Percentiles rank a stretch among this genome's conserved stretches.
Conservation (phyloP, 2,888 invertebrate genomes). For the Cecidostiba fungosa region DNA sequence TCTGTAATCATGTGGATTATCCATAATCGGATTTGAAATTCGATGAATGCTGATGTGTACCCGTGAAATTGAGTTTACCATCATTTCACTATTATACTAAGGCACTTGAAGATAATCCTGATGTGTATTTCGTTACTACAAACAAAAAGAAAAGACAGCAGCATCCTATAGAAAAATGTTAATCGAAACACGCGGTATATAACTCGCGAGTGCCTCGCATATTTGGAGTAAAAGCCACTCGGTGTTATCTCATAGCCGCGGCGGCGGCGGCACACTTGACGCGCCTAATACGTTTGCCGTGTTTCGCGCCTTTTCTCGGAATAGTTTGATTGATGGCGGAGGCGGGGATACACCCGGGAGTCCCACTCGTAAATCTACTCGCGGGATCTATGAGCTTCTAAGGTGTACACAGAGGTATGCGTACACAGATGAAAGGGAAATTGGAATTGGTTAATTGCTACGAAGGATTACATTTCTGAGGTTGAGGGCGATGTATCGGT, state of each 20-base stretch:
- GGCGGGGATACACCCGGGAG: conserved; percentile 20
- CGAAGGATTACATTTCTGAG: not conserved
- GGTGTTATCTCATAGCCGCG: not conserved
- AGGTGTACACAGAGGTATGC: not conserved
- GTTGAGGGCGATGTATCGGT: not conserved
- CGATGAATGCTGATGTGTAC: not conserved
- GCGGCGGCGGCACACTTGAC: too few relatives aligned
- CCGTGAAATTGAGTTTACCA: not conserved
- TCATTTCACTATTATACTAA: not conserved
- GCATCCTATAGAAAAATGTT: conserved; percentile 12
- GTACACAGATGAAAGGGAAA: not conserved
- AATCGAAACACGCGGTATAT: conserved; percentile 38
- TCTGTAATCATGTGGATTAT: conserved; percentile 26
- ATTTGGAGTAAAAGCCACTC: conserved; percentile 35
- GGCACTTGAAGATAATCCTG: too few relatives aligned
- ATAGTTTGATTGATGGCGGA: conserved; percentile 42
- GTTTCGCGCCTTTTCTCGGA: conserved; percentile 39
- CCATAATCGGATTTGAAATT: not conserved
- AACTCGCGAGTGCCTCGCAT: not conserved
- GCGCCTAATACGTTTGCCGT: conserved; percentile 32
- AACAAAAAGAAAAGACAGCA: too few relatives aligned
- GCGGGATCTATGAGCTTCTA: not conserved
- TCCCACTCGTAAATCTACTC: not conserved
- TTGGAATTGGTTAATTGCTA: conserved; percentile 1
- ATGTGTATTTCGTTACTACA: too few relatives aligned